Percentiles rank a stretch among this genome's conserved stretches.
Conservation (phyloP, 1,140 invertebrate species). For the Drosophila burlai region DNA sequence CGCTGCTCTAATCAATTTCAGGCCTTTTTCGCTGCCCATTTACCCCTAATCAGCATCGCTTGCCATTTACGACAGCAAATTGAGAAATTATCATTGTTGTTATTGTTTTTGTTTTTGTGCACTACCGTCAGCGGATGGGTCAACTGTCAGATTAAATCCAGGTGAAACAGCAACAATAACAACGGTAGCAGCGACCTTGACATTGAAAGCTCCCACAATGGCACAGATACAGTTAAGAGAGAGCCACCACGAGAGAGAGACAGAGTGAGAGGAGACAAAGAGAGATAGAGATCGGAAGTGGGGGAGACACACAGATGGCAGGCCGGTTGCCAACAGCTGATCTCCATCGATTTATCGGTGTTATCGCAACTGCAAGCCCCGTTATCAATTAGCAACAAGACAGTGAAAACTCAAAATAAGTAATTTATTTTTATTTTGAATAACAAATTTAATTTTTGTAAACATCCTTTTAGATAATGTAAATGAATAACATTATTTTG, state of each 20-base stretch:
- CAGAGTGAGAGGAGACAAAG: not conserved
- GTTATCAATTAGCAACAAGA: constrained; percentile 12
- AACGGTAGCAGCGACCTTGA: constrained; percentile 55
- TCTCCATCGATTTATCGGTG: constrained; percentile 39
- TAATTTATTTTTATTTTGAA: not conserved
- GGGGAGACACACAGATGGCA: constrained; percentile 6
- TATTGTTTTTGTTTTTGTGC: constrained; percentile 26
- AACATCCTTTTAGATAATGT: no score
- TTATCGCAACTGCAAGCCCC: constrained; percentile 27
- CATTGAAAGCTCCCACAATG: constrained; percentile 50
- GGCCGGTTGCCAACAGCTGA: constrained; percentile 43
- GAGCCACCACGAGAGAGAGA: not conserved
- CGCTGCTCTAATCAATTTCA: constrained; percentile 68
- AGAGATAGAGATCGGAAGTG: constrained; percentile 2
- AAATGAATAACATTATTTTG: not conserved
- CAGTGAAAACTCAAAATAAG: constrained; percentile 13
- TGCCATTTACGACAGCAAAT: constrained; percentile 54
- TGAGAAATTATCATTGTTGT: constrained; percentile 42
- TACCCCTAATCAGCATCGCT: constrained; percentile 56
- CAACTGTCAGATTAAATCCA: constrained; percentile 32
- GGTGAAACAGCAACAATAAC: constrained; percentile 36
- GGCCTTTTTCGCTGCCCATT: constrained; percentile 38
- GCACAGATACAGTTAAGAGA: constrained; percentile 23
- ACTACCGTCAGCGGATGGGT: constrained; percentile 41
- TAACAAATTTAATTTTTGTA: not conserved